Base-by-base conservation (phyloP, 2,888 invertebrate species). In the Brachynemurus nebulosus region DNA sequence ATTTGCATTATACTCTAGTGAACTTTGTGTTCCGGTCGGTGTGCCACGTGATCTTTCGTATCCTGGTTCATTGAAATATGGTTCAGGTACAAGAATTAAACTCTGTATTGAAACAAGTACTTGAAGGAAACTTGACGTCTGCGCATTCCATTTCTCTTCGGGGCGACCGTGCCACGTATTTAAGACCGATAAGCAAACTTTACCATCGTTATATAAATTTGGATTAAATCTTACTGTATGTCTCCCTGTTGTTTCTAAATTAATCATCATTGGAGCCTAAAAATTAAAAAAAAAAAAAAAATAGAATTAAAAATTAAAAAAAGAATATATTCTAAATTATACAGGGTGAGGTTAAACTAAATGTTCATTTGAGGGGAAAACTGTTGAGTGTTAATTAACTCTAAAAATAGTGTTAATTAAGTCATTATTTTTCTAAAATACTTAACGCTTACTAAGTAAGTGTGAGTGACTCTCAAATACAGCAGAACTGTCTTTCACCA, bases 131-230 rank as follows among this genome's bases (percentile, higher is more conserved):
- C 90, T 91, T 36, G 91, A 92, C 0, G 92, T 93, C 63, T 91
- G 89, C 48, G 92, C 84, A 67, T 91, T 93, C 93, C 93, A 95
- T 64, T 92, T 91, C 67, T 95, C 95, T 67, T 93, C 93, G 18
- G 93, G 93, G 43, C 92, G 71, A 6, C 93, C 93, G 64, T 93
- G 92, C 93, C 93, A 95, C 2, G 93, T 95, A 67, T 93, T 93
- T 51, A 95, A 71, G 51, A 95, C 89, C 53, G 91, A 91, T 59
- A 95, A 79, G 64, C 93, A 95, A 48, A 86, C 86, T 72, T 93
- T 93, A 51, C 93, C 93, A 67, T 93, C 92, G 71, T 89, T 88
- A 67, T 91, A 91, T 44, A 91, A 72, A 74, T 91, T 91, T 49
- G 91, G 91, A 73, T 91, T 91, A 66, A 91, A 91, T 50, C 91